Evolutionary conservation across 2,888 invertebrate species (phyloP), one percentile per base, ranked within the genome.

Genomic region (Acleris cristana): DNA sequence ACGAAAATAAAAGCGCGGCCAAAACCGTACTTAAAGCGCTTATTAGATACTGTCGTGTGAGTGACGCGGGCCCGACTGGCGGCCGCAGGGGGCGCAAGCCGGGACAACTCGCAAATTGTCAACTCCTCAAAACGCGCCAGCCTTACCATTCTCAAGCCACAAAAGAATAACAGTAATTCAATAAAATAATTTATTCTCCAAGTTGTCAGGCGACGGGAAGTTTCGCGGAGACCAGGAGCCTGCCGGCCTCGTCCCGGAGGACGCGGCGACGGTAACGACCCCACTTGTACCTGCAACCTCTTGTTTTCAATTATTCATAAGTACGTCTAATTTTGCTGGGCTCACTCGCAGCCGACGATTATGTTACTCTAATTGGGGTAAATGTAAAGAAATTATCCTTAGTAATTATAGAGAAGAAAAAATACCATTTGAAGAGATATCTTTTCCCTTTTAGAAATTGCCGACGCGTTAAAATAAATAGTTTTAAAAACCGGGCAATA

Each of bases 261-360:
- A 40, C 40, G 40, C 14, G 79, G 78, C 78, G 77, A 73, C 82
- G 81, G 82, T 87, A 88, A 89, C 86, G 86, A 86, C 83, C 84
- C 82, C 85, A 83, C 85, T 86, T 84, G 80, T 83, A 83, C 84
- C 84, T 85, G 83, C 84, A 83, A 84, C 86, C 85, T 85, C 81
- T 66, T 85, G 85, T 88, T 86, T 88, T 88, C 87, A 89, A 89
- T 89, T 90, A 89, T 89, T 86, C 88, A 87, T 87, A 40, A 40
- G 40, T 40, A 85, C 84, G 85, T 86, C 84, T 83, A 86, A 88
- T 85, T 87, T 82, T 77, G 78, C 78, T 74, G 76, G 72, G 75
- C 72, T 74, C 74, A 76, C 76, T 75, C 74, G 72, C 77, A 75
- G 76, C 73, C 74, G 70, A 74, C 77, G 80, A 83, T 82, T 82